A percentile compares a stretch with the other conserved stretches of the same genome.
Conservation (phyloP, 2,888 invertebrate species). For the Caenorhabditis sp. region DNA sequence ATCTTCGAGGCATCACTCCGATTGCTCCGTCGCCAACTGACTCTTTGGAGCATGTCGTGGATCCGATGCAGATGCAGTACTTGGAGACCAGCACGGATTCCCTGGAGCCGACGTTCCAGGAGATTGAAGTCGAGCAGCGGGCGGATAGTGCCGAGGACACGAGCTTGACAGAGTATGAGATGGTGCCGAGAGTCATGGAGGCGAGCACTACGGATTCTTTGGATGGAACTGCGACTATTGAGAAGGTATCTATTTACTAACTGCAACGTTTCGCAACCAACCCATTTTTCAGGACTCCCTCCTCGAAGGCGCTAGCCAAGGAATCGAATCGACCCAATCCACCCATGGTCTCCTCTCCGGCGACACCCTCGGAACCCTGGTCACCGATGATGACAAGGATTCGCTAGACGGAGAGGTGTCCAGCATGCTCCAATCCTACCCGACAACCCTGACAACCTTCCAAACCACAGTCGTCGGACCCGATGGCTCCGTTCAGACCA, state of each 20-base stretch:
- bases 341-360: slow-evolving; percentile 78
- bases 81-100: slow-evolving; percentile 74
- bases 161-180: slow-evolving; percentile 64
- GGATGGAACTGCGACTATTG: slow-evolving; percentile 48
- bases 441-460: slow-evolving; percentile 82
- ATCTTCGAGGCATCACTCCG: slow-evolving; percentile 63
- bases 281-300: slow-evolving; percentile 76
- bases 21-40: slow-evolving; percentile 67
- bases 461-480: slow-evolving; percentile 77
- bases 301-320: slow-evolving; percentile 80
- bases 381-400: slow-evolving; percentile 77
- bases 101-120: slow-evolving; percentile 69
- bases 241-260: slow-evolving; percentile 37
- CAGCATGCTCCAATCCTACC: slow-evolving; percentile 74
- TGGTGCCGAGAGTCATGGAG: slow-evolving; percentile 62
- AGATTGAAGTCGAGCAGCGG: slow-evolving; percentile 56
- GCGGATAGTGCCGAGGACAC: slow-evolving; percentile 61
- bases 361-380: slow-evolving; percentile 79
- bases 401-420: slow-evolving; percentile 78
- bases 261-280: neutral
- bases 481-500: slow-evolving; percentile 81
- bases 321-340: slow-evolving; percentile 66
- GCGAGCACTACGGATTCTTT: slow-evolving; percentile 63
- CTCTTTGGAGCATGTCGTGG: slow-evolving; percentile 59
- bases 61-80: slow-evolving; percentile 40